Evolutionary conservation across 2,113 vertebrate genomes (phyloP).

Genomic region (Speoplatyrhinus poulsoni): DNA sequence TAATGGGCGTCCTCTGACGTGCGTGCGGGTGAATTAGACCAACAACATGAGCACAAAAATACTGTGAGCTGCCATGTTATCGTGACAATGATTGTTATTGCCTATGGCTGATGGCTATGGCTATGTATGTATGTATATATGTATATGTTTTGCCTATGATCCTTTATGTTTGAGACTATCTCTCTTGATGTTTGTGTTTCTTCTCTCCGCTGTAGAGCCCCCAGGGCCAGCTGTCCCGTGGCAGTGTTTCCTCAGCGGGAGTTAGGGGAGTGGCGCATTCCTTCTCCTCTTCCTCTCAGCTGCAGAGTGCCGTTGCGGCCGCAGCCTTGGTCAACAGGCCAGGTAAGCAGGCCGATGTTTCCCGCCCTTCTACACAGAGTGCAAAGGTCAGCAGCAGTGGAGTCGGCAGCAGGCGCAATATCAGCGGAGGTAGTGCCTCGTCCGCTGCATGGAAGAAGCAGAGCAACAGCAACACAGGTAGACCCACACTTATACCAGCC

Average conservation of each 20-base stretch:
- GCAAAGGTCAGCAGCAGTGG: conserved; percentile 81
- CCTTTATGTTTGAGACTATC: background rate
- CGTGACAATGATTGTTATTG: too few species aligned
- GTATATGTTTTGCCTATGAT: background rate
- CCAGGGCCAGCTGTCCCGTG: conserved; percentile 84
- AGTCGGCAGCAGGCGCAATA: conserved; percentile 64
- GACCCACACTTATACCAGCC: conserved; percentile 55
- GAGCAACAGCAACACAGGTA: conserved; percentile 85
- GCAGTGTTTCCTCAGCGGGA: conserved; percentile 68
- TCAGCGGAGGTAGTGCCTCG: conserved; percentile 76
- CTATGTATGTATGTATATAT: too few species aligned
- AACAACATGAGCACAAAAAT: too few species aligned
- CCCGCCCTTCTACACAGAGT: conserved; percentile 75
- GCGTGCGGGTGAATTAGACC: too few species aligned
- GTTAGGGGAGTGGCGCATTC: conserved; percentile 85
- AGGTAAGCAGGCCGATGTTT: conserved; percentile 83
- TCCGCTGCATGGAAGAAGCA: conserved; percentile 91
- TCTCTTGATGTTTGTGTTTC: background rate
- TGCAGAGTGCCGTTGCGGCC: conserved; percentile 85
- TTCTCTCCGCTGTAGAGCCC: conserved; percentile 64
- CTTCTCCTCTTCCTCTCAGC: conserved; percentile 91
- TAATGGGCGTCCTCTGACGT: too few species aligned
- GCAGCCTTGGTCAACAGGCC: conserved; percentile 86
- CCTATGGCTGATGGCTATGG: too few species aligned
- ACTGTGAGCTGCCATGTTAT: too few species aligned